phyloP scores from a whole-genome alignment of 64 coral and sea anemone species.

The Dendronephthya gigantea region DNA sequence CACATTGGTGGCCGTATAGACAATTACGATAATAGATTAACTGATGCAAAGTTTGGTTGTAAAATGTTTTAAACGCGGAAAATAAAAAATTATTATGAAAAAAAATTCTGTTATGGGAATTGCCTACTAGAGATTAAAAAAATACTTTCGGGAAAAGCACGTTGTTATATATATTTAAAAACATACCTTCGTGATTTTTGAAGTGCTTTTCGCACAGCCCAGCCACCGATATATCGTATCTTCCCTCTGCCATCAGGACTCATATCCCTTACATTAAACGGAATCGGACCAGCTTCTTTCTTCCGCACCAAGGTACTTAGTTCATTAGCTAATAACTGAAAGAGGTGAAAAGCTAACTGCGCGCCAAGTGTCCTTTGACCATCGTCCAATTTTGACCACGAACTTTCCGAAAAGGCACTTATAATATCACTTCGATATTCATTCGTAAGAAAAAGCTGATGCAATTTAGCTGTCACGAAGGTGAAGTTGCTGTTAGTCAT shows the following conservation, averaged over 20 bases:
- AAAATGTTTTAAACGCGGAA: no score
- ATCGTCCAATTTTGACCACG: not conserved
- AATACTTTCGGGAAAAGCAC: not conserved
- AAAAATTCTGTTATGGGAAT: not conserved
- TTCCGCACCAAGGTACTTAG: not conserved
- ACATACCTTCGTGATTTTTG: not conserved
- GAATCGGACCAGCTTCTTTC: not conserved
- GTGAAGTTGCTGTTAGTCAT: not conserved
- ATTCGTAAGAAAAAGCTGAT: not conserved
- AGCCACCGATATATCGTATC: slow-evolving; percentile 2
- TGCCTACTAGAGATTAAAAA: not conserved
- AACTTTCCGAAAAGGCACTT: not conserved
- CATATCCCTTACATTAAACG: not conserved
- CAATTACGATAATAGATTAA: no score
- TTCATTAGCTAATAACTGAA: not conserved
- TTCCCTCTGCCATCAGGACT: not conserved
- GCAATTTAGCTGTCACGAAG: not conserved
- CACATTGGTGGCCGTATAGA: no score
- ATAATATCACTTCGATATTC: not conserved
- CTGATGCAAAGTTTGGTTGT: no score
- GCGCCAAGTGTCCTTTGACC: not conserved
- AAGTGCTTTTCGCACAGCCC: no score
- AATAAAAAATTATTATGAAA: no score
- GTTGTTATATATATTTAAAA: no score
- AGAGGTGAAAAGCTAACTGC: not conserved